phyloP scores from a whole-genome alignment of 2,113 vertebrate species.

The Sprattus sprattus region DNA sequence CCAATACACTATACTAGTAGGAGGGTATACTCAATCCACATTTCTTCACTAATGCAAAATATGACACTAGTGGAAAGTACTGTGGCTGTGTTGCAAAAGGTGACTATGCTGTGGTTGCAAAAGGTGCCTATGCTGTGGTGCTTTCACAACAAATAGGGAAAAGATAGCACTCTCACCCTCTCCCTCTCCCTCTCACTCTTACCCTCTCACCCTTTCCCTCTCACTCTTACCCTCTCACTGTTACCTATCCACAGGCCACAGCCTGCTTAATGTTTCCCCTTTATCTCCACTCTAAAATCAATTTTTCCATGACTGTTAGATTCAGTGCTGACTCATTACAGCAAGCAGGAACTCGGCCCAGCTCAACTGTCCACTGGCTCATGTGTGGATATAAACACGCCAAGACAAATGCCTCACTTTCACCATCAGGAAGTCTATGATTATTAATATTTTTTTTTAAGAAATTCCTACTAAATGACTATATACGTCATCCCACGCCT shows the following conservation, averaged over 20 bases:
- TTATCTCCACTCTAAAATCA: not conserved
- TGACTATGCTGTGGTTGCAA: too few species aligned
- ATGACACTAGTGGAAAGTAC: not conserved
- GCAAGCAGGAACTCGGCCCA: not conserved
- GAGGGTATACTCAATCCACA: not conserved
- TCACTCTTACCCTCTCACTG: not conserved
- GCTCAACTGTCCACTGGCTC: not conserved
- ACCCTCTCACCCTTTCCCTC: too few species aligned
- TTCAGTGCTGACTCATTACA: not conserved
- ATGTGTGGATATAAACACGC: not conserved
- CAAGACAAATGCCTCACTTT: not conserved
- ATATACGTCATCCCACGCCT: not conserved
- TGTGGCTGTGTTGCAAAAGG: too few species aligned
- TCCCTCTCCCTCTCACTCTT: too few species aligned
- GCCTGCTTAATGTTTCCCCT: not conserved
- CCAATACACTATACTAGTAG: not conserved
- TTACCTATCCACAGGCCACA: not conserved
- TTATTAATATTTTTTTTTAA: not conserved
- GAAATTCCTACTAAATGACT: not conserved
- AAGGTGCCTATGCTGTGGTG: too few species aligned
- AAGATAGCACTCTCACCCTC: not conserved
- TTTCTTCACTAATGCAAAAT: not conserved
- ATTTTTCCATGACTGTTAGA: not conserved
- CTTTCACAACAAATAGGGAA: too few species aligned
- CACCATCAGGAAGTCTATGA: not conserved